Conservation (phyloP, 2,113 vertebrate species). For the Gambusia holbrooki region DNA sequence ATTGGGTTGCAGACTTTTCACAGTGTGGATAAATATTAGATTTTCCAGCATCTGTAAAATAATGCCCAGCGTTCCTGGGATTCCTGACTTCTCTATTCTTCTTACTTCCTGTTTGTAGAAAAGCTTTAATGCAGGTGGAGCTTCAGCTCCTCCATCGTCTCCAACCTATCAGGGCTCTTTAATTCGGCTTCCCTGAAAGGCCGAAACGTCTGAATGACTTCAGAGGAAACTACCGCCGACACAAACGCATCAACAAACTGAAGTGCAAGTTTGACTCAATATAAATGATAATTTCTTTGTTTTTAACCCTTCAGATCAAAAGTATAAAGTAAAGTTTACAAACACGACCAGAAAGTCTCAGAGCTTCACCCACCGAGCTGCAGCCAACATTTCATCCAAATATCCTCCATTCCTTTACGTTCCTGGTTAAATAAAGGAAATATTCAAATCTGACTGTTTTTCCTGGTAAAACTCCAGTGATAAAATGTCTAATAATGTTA, state of each 20-base stretch:
- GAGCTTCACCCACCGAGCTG: neutral
- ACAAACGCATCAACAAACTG: neutral
- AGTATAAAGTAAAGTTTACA: neutral
- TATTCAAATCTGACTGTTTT: no score
- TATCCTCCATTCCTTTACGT: neutral
- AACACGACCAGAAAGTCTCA: neutral
- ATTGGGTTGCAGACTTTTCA: neutral
- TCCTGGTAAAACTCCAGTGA: neutral
- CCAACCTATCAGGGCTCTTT: neutral
- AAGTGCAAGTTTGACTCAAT: neutral
- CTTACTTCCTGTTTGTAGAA: neutral
- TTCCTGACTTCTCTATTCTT: neutral
- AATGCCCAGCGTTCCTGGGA: neutral
- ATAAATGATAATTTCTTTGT: neutral
- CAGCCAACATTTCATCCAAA: neutral
- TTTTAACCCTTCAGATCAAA: neutral
- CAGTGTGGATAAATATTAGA: neutral
- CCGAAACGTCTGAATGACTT: neutral
- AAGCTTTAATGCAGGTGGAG: neutral
- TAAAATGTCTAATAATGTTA: neutral
- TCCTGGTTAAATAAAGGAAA: no score
- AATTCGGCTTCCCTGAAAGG: neutral
- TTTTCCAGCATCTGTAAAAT: neutral
- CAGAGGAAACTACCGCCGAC: neutral
- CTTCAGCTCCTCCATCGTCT: neutral